Conservation (phyloP, 2,888 invertebrate genomes). For the Oscheius sp. region DNA sequence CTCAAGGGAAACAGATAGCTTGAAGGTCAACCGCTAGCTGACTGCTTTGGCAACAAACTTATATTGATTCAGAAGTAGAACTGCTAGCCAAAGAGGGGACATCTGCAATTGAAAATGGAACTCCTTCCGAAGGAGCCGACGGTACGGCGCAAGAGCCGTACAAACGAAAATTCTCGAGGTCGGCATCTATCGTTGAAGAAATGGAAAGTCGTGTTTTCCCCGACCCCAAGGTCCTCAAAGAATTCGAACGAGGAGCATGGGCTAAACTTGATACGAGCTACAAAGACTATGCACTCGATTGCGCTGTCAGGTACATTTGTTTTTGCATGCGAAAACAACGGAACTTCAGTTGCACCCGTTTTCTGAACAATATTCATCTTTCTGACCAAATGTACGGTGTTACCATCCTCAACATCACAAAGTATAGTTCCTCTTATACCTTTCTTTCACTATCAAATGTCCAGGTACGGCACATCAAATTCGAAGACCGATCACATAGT, state of each 20-base stretch:
- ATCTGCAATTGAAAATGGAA: background rate
- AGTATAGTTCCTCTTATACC: slow-evolving; percentile 28
- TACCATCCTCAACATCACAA: slow-evolving; percentile 46
- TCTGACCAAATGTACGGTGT: slow-evolving; percentile 55
- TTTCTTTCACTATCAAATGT: background rate
- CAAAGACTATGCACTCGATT: slow-evolving; percentile 56
- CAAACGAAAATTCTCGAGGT: slow-evolving; percentile 58
- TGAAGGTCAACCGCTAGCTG: slow-evolving; percentile 18
- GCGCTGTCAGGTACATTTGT: slow-evolving; percentile 52
- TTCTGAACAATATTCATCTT: slow-evolving; percentile 61
- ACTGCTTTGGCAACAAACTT: slow-evolving; percentile 11
- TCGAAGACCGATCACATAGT: slow-evolving; percentile 48
- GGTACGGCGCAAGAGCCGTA: slow-evolving; percentile 24
- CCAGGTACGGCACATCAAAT: slow-evolving; percentile 27
- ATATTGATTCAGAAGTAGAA: slow-evolving; percentile 10
- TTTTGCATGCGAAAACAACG: background rate
- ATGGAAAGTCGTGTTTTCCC: slow-evolving; percentile 64
- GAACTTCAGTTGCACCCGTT: slow-evolving; percentile 58
- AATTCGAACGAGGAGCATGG: slow-evolving; percentile 53
- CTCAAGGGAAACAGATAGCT: slow-evolving; percentile 14
- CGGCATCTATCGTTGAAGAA: slow-evolving; percentile 64
- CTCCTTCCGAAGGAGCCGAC: slow-evolving; percentile 6
- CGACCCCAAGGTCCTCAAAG: slow-evolving; percentile 51
- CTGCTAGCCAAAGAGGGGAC: background rate
- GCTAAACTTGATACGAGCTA: slow-evolving; percentile 42